These are phyloP conservation scores for Protobothrops mucrosquamatus DNA, from an alignment of 2,113 vertebrate genomes.

Conservation along the genomic window DNA sequence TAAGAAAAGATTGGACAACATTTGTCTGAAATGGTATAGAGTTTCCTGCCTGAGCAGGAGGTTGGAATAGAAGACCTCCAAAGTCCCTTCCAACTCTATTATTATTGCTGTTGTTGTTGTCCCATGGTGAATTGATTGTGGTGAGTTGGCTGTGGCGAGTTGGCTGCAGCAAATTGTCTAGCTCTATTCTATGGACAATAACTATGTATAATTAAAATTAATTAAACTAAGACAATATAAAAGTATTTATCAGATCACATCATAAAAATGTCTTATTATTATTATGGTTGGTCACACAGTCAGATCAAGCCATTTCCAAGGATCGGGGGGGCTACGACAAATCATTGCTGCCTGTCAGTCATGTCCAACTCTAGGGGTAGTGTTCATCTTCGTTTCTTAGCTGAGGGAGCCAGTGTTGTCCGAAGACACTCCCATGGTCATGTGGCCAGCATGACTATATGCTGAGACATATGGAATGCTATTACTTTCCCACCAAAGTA, in stretches of 20 bases:
- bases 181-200: no score
- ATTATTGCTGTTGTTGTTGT: neutral
- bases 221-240: no score
- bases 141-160: no score
- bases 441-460: neutral
- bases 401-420: neutral
- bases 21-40: neutral
- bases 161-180: no score
- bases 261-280: no score
- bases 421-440: neutral
- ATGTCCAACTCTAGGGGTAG: neutral
- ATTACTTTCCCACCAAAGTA: neutral
- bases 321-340: no score
- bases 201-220: no score
- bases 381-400: neutral
- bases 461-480: neutral
- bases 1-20: neutral
- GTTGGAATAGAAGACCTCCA: neutral
- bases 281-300: no score
- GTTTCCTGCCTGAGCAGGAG: neutral
- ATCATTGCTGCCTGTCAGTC: neutral
- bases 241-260: no score
- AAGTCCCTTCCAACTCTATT: neutral
- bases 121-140: no score
- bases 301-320: no score